A percentile compares a stretch with the other conserved stretches of the same genome.
These are phyloP conservation scores for Drosophila rufa DNA, from an alignment of 1,140 invertebrate genomes.

Conservation along the genomic window DNA sequence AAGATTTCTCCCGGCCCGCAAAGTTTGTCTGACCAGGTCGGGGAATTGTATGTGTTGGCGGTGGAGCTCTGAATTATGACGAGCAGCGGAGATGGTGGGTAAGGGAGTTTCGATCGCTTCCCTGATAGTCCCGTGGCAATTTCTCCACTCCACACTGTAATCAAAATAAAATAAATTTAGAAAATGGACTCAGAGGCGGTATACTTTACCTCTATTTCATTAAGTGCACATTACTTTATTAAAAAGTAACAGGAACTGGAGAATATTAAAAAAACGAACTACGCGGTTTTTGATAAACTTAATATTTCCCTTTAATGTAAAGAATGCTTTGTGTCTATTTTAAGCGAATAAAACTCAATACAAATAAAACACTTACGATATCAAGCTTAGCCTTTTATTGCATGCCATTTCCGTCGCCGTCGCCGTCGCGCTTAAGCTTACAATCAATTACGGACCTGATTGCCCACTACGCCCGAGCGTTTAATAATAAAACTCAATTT, in stretches of 20 bases:
- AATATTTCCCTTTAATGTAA: too few relatives aligned
- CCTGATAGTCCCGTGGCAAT: slow-evolving; percentile 14
- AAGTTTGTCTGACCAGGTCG: slow-evolving; percentile 44
- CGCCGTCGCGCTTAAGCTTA: slow-evolving; percentile 11
- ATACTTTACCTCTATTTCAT: not conserved
- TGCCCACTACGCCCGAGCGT: slow-evolving; percentile 16
- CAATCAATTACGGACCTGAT: slow-evolving; percentile 33
- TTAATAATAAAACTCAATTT: slow-evolving; percentile 67
- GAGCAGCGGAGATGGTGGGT: not conserved
- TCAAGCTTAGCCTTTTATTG: slow-evolving; percentile 19
- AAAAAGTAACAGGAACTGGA: too few relatives aligned
- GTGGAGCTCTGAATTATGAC: slow-evolving; percentile 24
- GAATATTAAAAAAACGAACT: not conserved
- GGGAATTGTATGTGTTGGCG: slow-evolving; percentile 12
- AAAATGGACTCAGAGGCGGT: not conserved
- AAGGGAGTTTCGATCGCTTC: not conserved
- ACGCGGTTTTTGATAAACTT: not conserved
- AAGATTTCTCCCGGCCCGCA: slow-evolving; percentile 32
- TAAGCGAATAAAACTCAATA: not conserved
- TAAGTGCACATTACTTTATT: not conserved
- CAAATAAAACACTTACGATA: not conserved
- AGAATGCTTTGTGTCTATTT: not conserved
- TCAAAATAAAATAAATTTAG: slow-evolving; percentile 21
- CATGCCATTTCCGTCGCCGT: slow-evolving; percentile 4
- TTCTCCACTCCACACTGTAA: not conserved